A percentile compares a stretch with the other conserved stretches of the same genome.
phyloP scores from a whole-genome alignment of 2,888 invertebrate species.

The Orthonevra nobilis region DNA sequence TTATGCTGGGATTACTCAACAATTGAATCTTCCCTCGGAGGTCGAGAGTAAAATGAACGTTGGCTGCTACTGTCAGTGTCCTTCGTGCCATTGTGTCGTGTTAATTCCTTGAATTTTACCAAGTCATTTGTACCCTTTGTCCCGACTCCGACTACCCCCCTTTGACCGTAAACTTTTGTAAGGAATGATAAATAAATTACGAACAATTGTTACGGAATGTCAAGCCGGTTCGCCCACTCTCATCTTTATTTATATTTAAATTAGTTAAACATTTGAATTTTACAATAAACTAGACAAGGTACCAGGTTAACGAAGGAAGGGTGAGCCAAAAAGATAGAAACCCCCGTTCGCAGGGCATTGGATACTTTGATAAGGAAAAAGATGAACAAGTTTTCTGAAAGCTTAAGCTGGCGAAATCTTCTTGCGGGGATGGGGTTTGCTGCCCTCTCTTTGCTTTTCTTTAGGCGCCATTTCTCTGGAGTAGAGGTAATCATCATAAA shows the following conservation, averaged over 20 bases:
- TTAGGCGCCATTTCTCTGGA: no score
- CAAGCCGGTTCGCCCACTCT: constrained; percentile 34
- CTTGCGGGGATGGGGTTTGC: background rate
- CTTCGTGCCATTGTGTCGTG: constrained; percentile 10
- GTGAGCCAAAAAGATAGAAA: no score
- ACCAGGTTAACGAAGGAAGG: constrained; percentile 26
- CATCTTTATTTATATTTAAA: constrained; percentile 64
- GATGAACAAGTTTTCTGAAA: constrained; percentile 30
- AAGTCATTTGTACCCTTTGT: constrained; percentile 40
- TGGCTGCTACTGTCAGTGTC: background rate
- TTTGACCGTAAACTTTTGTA: constrained; percentile 42
- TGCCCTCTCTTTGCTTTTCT: background rate
- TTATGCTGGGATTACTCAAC: constrained; percentile 20
- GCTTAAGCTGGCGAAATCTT: constrained; percentile 12
- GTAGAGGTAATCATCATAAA: constrained; percentile 61
- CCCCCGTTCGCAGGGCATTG: background rate
- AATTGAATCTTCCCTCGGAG: background rate
- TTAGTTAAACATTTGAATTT: constrained; percentile 60
- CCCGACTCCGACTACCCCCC: constrained; percentile 20
- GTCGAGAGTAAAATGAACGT: background rate
- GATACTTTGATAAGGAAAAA: constrained; percentile 34
- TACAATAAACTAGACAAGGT: constrained; percentile 44
- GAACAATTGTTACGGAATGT: constrained; percentile 46
- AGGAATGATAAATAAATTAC: constrained; percentile 56
- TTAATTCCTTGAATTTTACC: constrained; percentile 20